These are phyloP conservation scores for Tolypeutes matacus DNA, from an alignment of 2,797 vertebrate species.

Conservation along the genomic window DNA sequence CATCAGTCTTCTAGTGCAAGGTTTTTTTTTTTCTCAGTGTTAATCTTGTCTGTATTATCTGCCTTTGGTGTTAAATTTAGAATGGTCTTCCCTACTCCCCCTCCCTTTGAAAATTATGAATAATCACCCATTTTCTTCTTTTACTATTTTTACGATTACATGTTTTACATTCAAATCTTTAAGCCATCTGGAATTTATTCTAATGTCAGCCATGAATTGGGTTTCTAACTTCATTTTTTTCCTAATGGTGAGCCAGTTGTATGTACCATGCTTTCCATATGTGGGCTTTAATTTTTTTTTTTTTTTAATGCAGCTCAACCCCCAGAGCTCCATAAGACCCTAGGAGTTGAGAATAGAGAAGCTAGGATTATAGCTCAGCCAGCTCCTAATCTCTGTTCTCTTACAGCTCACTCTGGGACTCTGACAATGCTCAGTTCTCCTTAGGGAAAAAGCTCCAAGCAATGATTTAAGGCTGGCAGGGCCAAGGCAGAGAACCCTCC, in stretches of 20 bases:
- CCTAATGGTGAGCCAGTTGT: constrained; percentile 49
- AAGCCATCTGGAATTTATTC: constrained; percentile 78
- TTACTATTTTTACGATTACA: constrained; percentile 68
- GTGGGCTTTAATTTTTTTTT: constrained; percentile 41
- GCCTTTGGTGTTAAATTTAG: constrained; percentile 65
- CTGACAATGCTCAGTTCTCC: constrained; percentile 33
- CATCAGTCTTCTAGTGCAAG: neutral
- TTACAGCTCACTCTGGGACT: constrained; percentile 8
- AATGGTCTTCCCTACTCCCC: neutral
- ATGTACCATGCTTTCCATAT: constrained; percentile 57
- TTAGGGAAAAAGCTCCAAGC: constrained; percentile 34
- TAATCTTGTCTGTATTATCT: constrained; percentile 59
- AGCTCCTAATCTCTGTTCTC: constrained; percentile 66
- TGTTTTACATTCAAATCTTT: constrained; percentile 67
- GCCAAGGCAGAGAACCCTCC: neutral
- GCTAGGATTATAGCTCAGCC: constrained; percentile 28
- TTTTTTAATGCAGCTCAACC: constrained; percentile 48
- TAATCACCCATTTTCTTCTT: constrained; percentile 58
- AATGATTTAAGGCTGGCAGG: neutral
- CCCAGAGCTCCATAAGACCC: constrained; percentile 66
- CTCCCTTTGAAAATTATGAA: constrained; percentile 63
- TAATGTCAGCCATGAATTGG: constrained; percentile 52
- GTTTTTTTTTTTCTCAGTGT: neutral
- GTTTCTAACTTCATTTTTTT: constrained; percentile 59
- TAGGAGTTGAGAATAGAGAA: constrained; percentile 73